Percentiles rank a stretch among this genome's conserved stretches.
These are phyloP conservation scores for Hydra vulgaris DNA, from an alignment of 30 jellyfish, hydroid and myxozoan species.

Conservation along the genomic window DNA sequence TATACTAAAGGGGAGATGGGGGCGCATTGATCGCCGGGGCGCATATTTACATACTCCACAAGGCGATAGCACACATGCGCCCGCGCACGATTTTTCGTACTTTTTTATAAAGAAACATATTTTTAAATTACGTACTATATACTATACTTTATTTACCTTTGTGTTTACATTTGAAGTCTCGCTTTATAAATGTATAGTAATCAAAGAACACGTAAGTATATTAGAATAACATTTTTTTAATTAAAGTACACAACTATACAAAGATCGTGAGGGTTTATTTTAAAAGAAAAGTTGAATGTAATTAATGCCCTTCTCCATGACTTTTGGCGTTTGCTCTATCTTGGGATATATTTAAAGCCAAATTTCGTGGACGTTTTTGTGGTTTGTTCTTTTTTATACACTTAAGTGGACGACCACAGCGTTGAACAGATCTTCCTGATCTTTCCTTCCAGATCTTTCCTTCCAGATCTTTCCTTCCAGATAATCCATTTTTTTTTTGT, in stretches of 20 bases:
- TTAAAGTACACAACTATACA: neutral
- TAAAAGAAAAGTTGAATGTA: neutral
- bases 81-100: too few species aligned
- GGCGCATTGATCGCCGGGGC: too few species aligned
- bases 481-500: neutral
- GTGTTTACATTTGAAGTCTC: neutral
- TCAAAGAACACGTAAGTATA: neutral
- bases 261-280: neutral
- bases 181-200: neutral
- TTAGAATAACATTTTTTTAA: neutral
- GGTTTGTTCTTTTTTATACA: neutral
- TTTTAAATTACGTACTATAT: too few species aligned
- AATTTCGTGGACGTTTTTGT: neutral
- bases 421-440: neutral
- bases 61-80: too few species aligned
- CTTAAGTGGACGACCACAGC: neutral
- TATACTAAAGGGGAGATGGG: too few species aligned
- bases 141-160: neutral
- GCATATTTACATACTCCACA: too few species aligned
- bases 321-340: neutral
- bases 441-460: too few species aligned
- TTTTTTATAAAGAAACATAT: too few species aligned
- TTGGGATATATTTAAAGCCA: neutral
- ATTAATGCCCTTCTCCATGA: neutral
- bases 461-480: too few species aligned